Conservation (phyloP, 2,888 invertebrate genomes). For the Oscheius sp. region DNA sequence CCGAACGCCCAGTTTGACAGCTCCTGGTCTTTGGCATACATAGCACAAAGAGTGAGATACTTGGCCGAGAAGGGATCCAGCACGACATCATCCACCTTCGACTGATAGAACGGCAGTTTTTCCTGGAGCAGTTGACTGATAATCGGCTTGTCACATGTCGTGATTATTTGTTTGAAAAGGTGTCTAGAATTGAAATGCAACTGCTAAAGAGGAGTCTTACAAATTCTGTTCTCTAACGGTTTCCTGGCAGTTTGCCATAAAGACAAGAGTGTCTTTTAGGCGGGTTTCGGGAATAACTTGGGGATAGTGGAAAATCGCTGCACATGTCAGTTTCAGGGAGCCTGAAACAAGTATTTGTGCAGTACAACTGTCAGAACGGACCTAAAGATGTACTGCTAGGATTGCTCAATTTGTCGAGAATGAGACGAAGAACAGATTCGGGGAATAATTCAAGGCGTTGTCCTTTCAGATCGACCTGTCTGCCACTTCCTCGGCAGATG, state of each 20-base stretch:
- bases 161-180: slow-evolving; percentile 8
- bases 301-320: slow-evolving; percentile 20
- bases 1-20: slow-evolving; percentile 15
- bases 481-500: slow-evolving; percentile 14
- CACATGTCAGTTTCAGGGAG: slow-evolving; percentile 1
- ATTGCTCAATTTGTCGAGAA: neutral
- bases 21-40: slow-evolving; percentile 23
- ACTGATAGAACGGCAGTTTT: slow-evolving; percentile 10
- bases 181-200: neutral
- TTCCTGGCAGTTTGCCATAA: neutral
- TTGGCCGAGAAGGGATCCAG: slow-evolving; percentile 13
- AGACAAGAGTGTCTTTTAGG: slow-evolving; percentile 4
- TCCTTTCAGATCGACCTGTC: neutral
- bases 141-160: neutral
- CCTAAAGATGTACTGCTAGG: neutral
- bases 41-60: slow-evolving; percentile 21
- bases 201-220: neutral
- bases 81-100: slow-evolving; percentile 8
- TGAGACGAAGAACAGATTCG: neutral
- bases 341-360: neutral
- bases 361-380: neutral
- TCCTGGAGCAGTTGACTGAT: neutral
- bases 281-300: neutral
- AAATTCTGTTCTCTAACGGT: slow-evolving; percentile 12
- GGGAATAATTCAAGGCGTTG: slow-evolving; percentile 4